Evolutionary conservation across 1,140 invertebrate genomes (phyloP), one percentile per base, ranked within the genome.

Genomic region (Cydia strobilella): DNA sequence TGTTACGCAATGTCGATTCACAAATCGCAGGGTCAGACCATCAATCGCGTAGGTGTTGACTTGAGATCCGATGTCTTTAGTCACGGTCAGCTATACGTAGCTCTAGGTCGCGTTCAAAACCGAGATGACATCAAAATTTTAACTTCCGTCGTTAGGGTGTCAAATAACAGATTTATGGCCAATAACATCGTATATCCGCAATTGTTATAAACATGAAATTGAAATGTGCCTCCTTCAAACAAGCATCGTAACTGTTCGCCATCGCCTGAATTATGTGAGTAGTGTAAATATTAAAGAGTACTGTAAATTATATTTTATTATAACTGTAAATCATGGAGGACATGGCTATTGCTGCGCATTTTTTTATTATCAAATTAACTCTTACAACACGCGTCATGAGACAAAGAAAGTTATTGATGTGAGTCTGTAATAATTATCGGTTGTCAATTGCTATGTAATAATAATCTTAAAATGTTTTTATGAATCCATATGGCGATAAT

Each of bases 1-100:
- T 59, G 42, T 45, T 73, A 73, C 45, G 72, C 72, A 10, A 73
- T 73, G 72, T 23, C 72, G 10, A 73, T 73, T 51, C 39, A 73
- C 23, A 73, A 73, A 54, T 18, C 15, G 13, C 72, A 73, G 72
- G 72, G 72, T 10, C 72, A 73, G 23, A 73, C 72, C 18, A 20
- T 73, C 25, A n/a, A 9, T 27, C n/a, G n/a, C 18, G 72, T 51
- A 25, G 72, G 72, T 12, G 72, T 73, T 42, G 72, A 73, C 25
- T 51, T 73, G 35, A 45, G 72, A 18, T 51, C 42, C 39, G 42
- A 51, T 27, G n/a, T 23, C 15, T 73, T 73, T 54, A 25, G n/a
- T 48, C 72, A 73, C 42, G 39, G 72, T 9, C 72, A 73, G 48
- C 15, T 73, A 20, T 73, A 73, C 20, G 72, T 73, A 18, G 72